These are phyloP conservation scores for Biston betularia DNA, from an alignment of 2,888 invertebrate genomes.

Conservation along the genomic window DNA sequence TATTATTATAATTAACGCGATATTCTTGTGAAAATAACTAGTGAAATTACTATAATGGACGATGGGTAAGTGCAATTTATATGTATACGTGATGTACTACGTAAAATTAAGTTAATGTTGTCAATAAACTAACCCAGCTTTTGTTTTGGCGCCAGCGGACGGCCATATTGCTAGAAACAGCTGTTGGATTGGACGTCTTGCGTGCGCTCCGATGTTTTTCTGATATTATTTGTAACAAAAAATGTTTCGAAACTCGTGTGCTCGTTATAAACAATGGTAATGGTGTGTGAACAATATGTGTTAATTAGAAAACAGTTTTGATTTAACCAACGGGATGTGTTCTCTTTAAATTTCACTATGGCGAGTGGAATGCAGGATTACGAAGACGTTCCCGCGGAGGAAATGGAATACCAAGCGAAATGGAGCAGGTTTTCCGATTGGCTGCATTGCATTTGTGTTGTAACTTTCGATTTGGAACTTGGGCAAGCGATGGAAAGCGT, in stretches of 20 bases:
- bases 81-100: neutral
- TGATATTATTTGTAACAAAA: slow-evolving; percentile 58
- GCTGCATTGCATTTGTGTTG: slow-evolving; percentile 99
- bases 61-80: slow-evolving; percentile 60
- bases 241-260: slow-evolving; percentile 52
- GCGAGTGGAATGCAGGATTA: slow-evolving; percentile 74
- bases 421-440: slow-evolving; percentile 95
- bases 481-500: slow-evolving; percentile 99
- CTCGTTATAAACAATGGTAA: slow-evolving; percentile 59
- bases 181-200: slow-evolving; percentile 74
- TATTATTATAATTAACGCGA: neutral
- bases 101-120: neutral
- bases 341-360: slow-evolving; percentile 62
- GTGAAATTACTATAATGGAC: slow-evolving; percentile 56
- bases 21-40: slow-evolving; percentile 14
- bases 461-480: slow-evolving; percentile 99
- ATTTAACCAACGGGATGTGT: slow-evolving; percentile 55
- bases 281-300: slow-evolving; percentile 50
- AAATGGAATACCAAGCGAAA: slow-evolving; percentile 74
- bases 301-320: slow-evolving; percentile 47
- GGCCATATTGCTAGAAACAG: slow-evolving; percentile 83
- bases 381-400: slow-evolving; percentile 70
- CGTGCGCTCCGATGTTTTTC: slow-evolving; percentile 69
- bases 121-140: slow-evolving; percentile 46
- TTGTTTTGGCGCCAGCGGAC: slow-evolving; percentile 78